phyloP scores from a whole-genome alignment of 1,140 invertebrate species.

The Dreissena rostriformis region DNA sequence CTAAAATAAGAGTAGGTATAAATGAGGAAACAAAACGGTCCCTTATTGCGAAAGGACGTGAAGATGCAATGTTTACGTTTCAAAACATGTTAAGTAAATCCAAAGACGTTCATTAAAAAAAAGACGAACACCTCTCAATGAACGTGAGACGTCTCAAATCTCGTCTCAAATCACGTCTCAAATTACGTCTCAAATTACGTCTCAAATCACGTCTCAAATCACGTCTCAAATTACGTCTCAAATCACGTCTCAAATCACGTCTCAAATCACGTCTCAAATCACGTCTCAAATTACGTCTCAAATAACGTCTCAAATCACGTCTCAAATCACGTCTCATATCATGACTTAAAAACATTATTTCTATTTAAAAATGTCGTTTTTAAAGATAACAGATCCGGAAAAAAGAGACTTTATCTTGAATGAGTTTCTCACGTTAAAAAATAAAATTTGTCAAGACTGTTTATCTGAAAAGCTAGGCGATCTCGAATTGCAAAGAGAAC shows the following conservation, averaged over 20 bases:
- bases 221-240: no score
- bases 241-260: no score
- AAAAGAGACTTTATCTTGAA: conserved; percentile 13
- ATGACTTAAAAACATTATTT: not conserved
- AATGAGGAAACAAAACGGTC: not conserved
- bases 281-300: not conserved
- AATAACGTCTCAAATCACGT: not conserved
- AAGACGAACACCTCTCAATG: no score
- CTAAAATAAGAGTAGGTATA: not conserved
- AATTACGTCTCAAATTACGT: no score
- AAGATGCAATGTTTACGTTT: not conserved
- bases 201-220: no score
- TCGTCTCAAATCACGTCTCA: no score
- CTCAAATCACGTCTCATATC: not conserved
- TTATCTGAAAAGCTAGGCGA: not conserved
- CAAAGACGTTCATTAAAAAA: no score
- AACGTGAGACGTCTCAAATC: no score
- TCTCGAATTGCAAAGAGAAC: not conserved
- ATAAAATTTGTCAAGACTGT: not conserved
- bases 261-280: not conserved
- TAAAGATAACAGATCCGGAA: conserved; percentile 8
- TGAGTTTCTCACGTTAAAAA: conserved; percentile 1
- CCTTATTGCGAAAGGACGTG: not conserved
- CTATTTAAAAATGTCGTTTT: conserved; percentile 6
- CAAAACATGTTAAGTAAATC: not conserved